Base-by-base conservation (phyloP, 2,888 invertebrate genomes). In the Oscheius onirici region DNA sequence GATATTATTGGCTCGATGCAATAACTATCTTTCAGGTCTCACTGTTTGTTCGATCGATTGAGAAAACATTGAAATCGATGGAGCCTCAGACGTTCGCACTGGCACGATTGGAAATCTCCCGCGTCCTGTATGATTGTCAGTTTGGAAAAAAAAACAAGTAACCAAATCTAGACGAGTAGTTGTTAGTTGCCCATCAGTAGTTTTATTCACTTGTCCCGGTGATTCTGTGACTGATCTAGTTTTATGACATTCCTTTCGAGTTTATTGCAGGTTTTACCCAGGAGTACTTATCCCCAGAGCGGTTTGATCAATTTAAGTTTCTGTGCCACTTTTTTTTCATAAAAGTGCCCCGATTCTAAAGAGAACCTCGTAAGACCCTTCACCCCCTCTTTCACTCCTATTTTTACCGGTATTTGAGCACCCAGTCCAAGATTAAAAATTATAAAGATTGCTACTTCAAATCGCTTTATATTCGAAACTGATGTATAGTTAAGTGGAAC, bases 91-190 rank as follows among this genome's bases (percentile, higher is more conserved):
- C 76, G 17, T 77, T 79, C 34, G 66, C 77, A 20, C 55, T 68
- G 49, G 74, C 79, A 2, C 69, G 76, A 13, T n/a, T 76, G 22
- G 79, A 76, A 68, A 79, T 79, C 49, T 76, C 76, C 15, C 75
- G 77, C 52, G 74, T 79, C 10, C 46, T 79, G 20, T 75, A 68
- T 44, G 69, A 75, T 15, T 69, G 73, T 28, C 75, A 77, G n/a
- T 73, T 43, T 22, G 69, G 69, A 69, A 60, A 49, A 60, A 69
- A 69, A 22, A 60, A 17, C 24, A 60, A 60, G 24, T 60, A 58
- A 43, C 34, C 34, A 40, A 43, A 41, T 40, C 17, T 13, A 26
- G 28, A 8, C 15, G 34, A 40, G 17, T 58, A 34, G 34, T 34
- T 34, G 8, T 34, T 34, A 34, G 34, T 34, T 34, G 3, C 8